Percentiles rank a stretch among this genome's conserved stretches.
Evolutionary conservation across 2,797 vertebrate genomes (phyloP).

Genomic region (Ctenopoma multispine): DNA sequence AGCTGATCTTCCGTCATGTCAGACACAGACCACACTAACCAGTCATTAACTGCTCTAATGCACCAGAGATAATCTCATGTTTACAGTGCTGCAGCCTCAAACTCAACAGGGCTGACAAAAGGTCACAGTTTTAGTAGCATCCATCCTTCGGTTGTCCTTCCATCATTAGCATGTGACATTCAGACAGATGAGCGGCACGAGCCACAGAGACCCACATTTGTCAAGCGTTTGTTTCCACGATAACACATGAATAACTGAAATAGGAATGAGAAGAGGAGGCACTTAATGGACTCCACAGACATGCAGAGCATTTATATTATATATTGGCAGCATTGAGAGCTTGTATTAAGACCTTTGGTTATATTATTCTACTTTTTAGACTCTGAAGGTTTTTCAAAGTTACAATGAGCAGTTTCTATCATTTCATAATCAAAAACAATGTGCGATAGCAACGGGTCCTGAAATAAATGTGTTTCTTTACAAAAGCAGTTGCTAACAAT

Average conservation of each 20-base stretch:
- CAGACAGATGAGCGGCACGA: conserved; percentile 16
- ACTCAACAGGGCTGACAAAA: background rate
- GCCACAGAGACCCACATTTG: conserved; percentile 21
- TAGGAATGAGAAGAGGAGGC: background rate
- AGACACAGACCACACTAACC: background rate
- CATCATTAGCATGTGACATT: conserved; percentile 10
- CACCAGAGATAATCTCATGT: too few species aligned
- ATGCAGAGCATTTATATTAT: conserved; percentile 3
- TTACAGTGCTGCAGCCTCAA: background rate
- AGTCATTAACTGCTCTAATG: background rate
- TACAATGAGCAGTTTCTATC: background rate
- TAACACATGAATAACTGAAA: conserved; percentile 27
- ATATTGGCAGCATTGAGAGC: background rate
- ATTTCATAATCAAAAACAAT: too few species aligned
- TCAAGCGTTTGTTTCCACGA: conserved; percentile 31
- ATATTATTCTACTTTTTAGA: too few species aligned
- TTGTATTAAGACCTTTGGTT: too few species aligned
- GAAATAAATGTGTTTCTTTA: too few species aligned
- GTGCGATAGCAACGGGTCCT: too few species aligned
- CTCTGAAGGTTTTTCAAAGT: too few species aligned
- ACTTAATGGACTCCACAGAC: conserved; percentile 19
- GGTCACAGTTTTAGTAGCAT: background rate
- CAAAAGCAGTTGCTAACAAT: too few species aligned
- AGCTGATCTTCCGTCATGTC: background rate
- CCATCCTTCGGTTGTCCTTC: background rate